Evolutionary conservation across 2,113 vertebrate species (phyloP).

Genomic region (Passer domesticus): DNA sequence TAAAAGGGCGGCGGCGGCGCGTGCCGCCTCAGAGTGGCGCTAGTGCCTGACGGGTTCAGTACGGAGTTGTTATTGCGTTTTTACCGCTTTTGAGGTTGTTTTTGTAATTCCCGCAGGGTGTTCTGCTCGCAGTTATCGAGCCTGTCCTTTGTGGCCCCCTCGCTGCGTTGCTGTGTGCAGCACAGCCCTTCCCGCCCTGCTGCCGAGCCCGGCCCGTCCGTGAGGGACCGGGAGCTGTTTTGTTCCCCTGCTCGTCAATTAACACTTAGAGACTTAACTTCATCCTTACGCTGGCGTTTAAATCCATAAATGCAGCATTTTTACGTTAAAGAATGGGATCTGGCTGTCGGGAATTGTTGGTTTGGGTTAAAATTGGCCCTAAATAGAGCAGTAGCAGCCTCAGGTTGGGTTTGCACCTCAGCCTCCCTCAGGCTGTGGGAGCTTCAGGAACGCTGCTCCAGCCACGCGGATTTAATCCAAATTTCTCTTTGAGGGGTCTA

Average conservation of each 20-base stretch:
- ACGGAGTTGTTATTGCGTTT: accelerated
- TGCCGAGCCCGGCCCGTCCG: accelerated
- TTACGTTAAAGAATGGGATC: accelerated
- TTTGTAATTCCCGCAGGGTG: accelerated
- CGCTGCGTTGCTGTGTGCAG: accelerated
- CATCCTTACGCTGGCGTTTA: accelerated
- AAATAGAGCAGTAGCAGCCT: accelerated
- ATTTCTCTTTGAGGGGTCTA: accelerated
- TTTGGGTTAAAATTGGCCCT: neutral
- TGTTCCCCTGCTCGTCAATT: accelerated
- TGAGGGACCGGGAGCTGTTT: neutral
- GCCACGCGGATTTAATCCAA: neutral
- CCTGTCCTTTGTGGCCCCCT: accelerated
- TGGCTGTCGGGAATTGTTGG: accelerated
- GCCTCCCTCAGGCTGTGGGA: neutral
- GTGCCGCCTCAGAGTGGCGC: accelerated
- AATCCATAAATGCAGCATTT: accelerated
- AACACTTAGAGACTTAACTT: accelerated
- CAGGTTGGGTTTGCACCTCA: neutral
- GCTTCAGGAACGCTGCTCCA: too few species aligned
- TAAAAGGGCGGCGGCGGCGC: neutral
- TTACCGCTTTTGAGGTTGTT: accelerated
- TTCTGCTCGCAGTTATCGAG: accelerated
- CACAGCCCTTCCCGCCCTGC: too few species aligned
- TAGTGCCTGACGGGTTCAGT: accelerated